Evolutionary conservation across 2,888 invertebrate genomes (phyloP).

Genomic region (Ectemnius continuus): DNA sequence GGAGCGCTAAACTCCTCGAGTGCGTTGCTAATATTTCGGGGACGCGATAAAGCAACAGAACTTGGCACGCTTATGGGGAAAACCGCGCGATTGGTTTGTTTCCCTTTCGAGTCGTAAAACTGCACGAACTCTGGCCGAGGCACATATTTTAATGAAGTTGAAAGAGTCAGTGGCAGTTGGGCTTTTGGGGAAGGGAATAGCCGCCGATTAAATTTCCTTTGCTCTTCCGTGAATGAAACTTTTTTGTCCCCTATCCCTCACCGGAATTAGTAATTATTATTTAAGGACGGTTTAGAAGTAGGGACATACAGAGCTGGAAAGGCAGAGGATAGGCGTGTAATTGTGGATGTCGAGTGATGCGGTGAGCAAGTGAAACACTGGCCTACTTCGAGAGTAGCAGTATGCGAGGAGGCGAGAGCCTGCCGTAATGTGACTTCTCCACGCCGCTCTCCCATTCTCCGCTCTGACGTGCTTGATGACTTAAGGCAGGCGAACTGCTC

Average conservation of each 20-base stretch:
- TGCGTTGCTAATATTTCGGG: no score
- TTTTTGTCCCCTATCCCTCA: no score
- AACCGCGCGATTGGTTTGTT: neutral
- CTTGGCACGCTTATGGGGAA: neutral
- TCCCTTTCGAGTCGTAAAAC: neutral
- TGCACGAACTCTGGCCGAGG: neutral
- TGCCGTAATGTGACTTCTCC: constrained; percentile 26
- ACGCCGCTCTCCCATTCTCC: constrained; percentile 2
- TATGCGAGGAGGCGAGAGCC: constrained; percentile 33
- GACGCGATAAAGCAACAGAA: no score
- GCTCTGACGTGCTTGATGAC: no score
- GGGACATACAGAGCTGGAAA: neutral
- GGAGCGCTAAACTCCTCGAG: no score
- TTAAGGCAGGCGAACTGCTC: no score
- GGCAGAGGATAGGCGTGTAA: constrained; percentile 30
- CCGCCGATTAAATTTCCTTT: no score
- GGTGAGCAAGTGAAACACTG: constrained; percentile 34
- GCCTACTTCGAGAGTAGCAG: constrained; percentile 55
- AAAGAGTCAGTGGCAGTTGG: no score
- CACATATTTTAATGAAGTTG: neutral
- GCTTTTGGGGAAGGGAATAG: no score
- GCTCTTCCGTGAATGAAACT: no score
- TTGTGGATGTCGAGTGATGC: constrained; percentile 43
- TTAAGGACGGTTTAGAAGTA: no score
- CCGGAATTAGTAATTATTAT: no score